Base-by-base conservation (phyloP, 2,888 invertebrate genomes). In the Mesorhabditis spiculigera region DNA sequence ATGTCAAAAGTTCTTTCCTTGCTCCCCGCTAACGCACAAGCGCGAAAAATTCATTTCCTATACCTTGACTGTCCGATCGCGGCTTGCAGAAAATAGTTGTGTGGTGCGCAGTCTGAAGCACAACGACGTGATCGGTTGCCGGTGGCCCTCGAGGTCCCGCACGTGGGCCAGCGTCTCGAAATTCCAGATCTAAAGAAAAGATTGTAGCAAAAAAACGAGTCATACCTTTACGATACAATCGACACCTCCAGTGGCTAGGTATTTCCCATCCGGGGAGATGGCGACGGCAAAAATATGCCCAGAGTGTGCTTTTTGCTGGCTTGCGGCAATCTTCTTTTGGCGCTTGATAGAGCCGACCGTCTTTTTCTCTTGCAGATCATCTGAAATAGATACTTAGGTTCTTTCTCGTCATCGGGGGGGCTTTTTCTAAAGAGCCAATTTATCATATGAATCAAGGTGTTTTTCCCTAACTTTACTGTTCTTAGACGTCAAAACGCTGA, bases 31-130 rank as follows among this genome's bases (percentile, higher is more conserved):
- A 63, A 43, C 6, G 10, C 42, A 63, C 8, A 63, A 5, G 43
- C 8, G 5, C 43, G 3, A 0, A 4, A 63, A 65, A 65, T 5
- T 65, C 50, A 4, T 0, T 41, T 16, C 43, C 45, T 44, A 43
- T 65, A 81, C 82, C 75, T 80, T 81, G 13, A 82, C 76, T 44
- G 79, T 75, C 68, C 81, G 69, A 71, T 84, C 84, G 45, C 75
- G 71, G 67, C 82, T 82, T 43, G 77, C 76, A 5, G 83, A 83
- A 72, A 80, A 84, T n/a, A 84, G 68, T 64, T 82, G 77, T 44
- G 73, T 73, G 13, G 81, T 74, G 62, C 75, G 73, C 61, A 75
- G 64, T 5, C 82, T 78, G 65, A 84, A 84, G 6, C 72, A 70
- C 5, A 84, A 70, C 8, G 81, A 80, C 13, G 78, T 80, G 42